Base-by-base conservation (phyloP, 1,140 invertebrate genomes). In the Ridgeia piscesae region DNA sequence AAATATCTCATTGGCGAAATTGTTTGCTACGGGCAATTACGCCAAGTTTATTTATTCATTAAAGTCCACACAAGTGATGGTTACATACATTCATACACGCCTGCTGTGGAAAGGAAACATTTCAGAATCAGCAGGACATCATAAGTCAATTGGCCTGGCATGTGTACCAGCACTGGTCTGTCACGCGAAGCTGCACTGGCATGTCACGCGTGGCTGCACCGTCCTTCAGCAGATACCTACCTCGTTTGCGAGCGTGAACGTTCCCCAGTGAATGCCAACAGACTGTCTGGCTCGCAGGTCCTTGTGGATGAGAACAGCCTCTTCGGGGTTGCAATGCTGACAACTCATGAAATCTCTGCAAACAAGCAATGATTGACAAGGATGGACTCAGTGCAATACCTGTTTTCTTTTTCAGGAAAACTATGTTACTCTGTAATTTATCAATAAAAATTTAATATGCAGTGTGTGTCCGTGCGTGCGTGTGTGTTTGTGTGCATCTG, bases 271-370 rank as follows among this genome's bases (percentile, higher is more conserved):
- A 90, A 96, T 95, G 33, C 94, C 95, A 89, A 96, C 89, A 34
- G 95, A 95, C 34, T 92, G 92, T 89, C 94, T 94, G 33, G 93
- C 89, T 91, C 93, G 92, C 17, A 96, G 91, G 94, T 97, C 96
- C 88, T 93, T 89, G 93, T 97, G 97, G 34, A 97, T 96, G 92
- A 95, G 58, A 21, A 97, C 95, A 33, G 96, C 96, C 94, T 97
- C 96, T 58, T 94, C 94, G 27, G 97, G 96, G 94, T 96, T 94
- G 33, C 97, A 95, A 94, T 97, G 96, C 91, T 96, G 96, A 91
- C 94, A 94, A 91, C 94, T 94, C 96, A 97, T 96, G 93, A 97
- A 96, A 94, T 94, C 94, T 89, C 95, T 94, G 93, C 92, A 50
- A 93, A 33, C 27, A 34, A 6, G n/a, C n/a, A n/a, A n/a, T n/a